Evolutionary conservation across 2,113 vertebrate genomes (phyloP).

Genomic region (Corythornis cristatus): DNA sequence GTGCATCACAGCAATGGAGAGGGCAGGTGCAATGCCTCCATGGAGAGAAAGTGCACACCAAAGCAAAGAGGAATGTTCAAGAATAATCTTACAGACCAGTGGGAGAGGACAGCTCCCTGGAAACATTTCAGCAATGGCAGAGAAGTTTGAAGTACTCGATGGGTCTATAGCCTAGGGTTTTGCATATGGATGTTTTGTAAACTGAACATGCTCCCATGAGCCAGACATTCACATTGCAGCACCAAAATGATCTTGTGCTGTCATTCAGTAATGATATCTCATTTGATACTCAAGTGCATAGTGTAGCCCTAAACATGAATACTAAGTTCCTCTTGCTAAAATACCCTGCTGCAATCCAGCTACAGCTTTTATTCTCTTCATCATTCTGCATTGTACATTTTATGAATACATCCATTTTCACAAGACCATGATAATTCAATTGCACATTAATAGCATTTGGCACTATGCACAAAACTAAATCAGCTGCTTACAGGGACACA

Average conservation of each 20-base stretch:
- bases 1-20: background rate
- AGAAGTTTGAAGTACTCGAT: background rate
- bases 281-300: slow-evolving; percentile 44
- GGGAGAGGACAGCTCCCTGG: background rate
- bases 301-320: slow-evolving; percentile 46
- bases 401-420: slow-evolving; percentile 63
- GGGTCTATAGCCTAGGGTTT: background rate
- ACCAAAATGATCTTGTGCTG: slow-evolving; percentile 33
- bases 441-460: slow-evolving; percentile 58
- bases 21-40: background rate
- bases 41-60: slow-evolving; percentile 6
- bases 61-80: slow-evolving; percentile 27
- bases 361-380: slow-evolving; percentile 58
- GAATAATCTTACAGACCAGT: slow-evolving; percentile 11
- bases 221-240: background rate
- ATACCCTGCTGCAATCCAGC: slow-evolving; percentile 14
- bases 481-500: slow-evolving; percentile 28
- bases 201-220: background rate
- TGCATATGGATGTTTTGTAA: slow-evolving; percentile 1
- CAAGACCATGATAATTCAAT: slow-evolving; percentile 57
- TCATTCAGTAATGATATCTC: slow-evolving; percentile 59
- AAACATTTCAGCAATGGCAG: background rate
- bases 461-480: slow-evolving; percentile 39
- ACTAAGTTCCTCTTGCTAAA: slow-evolving; percentile 38
- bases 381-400: slow-evolving; percentile 49